These are phyloP conservation scores for Cynopterus brachyotis DNA, from an alignment of 2,113 vertebrate genomes.

Conservation along the genomic window DNA sequence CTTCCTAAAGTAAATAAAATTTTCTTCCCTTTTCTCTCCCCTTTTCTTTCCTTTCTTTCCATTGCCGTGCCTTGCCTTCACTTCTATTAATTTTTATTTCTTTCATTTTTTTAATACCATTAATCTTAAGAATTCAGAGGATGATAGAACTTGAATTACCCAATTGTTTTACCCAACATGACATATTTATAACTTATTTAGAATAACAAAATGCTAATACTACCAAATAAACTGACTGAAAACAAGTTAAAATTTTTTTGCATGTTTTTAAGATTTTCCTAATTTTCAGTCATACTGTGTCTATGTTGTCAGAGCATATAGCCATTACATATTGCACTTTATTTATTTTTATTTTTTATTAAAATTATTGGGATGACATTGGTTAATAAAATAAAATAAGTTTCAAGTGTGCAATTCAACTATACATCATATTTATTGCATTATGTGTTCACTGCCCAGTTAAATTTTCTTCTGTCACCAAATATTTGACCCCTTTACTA, in stretches of 20 bases:
- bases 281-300: background rate
- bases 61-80: no score
- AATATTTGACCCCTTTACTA: no score
- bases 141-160: background rate
- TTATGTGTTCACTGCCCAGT: no score
- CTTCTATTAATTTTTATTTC: background rate
- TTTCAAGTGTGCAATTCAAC: no score
- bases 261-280: background rate
- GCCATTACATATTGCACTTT: background rate
- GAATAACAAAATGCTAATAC: background rate
- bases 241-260: background rate
- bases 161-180: background rate
- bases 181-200: background rate
- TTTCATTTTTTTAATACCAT: background rate
- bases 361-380: no score
- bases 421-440: no score
- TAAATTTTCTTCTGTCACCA: no score
- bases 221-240: background rate
- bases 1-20: background rate
- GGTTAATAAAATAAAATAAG: no score
- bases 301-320: background rate
- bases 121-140: background rate
- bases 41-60: background rate
- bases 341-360: background rate
- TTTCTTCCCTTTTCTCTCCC: background rate